These are phyloP conservation scores for Aplocera efformata DNA, from an alignment of 2,888 invertebrate species.

Conservation along the genomic window DNA sequence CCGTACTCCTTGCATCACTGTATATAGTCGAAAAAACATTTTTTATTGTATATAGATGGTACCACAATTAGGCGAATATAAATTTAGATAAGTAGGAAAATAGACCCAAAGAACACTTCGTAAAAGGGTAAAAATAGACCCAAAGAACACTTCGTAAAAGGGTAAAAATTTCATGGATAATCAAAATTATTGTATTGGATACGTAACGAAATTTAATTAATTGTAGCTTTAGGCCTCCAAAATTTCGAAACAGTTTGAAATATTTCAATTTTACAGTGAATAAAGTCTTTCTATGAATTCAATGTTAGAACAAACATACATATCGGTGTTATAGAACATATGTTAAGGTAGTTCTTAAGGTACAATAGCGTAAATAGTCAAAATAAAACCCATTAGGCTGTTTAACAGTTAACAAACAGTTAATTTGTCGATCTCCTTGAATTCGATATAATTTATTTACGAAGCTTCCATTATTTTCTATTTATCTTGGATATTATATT, in stretches of 20 bases:
- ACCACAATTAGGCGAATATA: constrained; percentile 43
- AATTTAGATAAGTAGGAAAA: constrained; percentile 36
- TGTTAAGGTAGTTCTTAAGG: constrained; percentile 51
- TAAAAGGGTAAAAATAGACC: constrained; percentile 51
- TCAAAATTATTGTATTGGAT: constrained; percentile 61
- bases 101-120: constrained; percentile 32
- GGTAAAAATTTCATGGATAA: constrained; percentile 55
- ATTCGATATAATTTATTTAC: constrained; percentile 22
- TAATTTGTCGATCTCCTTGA: constrained; percentile 29
- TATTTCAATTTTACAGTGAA: constrained; percentile 46
- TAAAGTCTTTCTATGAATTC: constrained; percentile 49
- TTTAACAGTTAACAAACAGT: constrained; percentile 62
- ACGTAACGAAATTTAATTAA: constrained; percentile 51
- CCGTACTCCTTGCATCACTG: constrained; percentile 77
- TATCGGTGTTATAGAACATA: constrained; percentile 75
- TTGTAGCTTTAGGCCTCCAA: constrained; percentile 57
- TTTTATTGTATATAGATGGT: constrained; percentile 59
- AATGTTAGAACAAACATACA: constrained; percentile 76
- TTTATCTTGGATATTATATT: constrained; percentile 15
- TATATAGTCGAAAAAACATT: constrained; percentile 53
- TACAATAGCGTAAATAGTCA: constrained; percentile 64
- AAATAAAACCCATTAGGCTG: constrained; percentile 70
- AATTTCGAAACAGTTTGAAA: constrained; percentile 45
- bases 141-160: constrained; percentile 37
- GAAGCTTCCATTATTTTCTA: constrained; percentile 23